Base-by-base conservation (phyloP, 2,888 invertebrate genomes). In the Hanleya hanleyi region DNA sequence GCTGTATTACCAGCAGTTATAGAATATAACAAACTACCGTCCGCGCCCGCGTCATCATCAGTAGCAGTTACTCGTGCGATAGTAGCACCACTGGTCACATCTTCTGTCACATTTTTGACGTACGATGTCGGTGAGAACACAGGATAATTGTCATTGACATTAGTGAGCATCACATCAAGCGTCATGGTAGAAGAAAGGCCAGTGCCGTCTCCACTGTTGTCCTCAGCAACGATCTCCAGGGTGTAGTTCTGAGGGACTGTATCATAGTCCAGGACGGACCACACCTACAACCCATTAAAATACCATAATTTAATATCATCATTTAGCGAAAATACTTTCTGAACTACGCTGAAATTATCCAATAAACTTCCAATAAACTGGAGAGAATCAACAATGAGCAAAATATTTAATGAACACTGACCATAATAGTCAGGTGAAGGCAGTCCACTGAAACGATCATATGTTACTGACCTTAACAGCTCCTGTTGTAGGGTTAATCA, bases 181-280 rank as follows among this genome's bases (percentile, higher is more conserved):
- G 51, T 47, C 29, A 26, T 26, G 32, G 22, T 32, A 4, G 57
- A 15, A 57, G 69, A 77, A 37, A 70, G 69, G 0, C 73, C 72
- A 22, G 81, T 22, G 35, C 76, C 35, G 12, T 81, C 84, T 50
- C 37, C 61, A 0, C 32, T 41, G 0, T 75, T 74, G 71, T 84
- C 84, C 4, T 72, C 67, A 37, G 81, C 76, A 0, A 68, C 67
- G 6, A 87, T 72, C 35, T 76, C 75, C 38, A 87, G 64, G 22
- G 37, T 49, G 76, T 87, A 88, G 0, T 37, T 15, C 5, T n/a
- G 33, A n/a, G 70, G 70, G 5, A n/a, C 0, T n/a, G 50, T 69
- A 18, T 73, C 73, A 51, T 65, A 73, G 41, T 73, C 73, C 22
- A 73, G 26, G 15, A 22, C 7, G 29, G 62, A 22, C 12, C 41